Conservation (phyloP, 1,140 invertebrate genomes). For the Drosophila truncata region DNA sequence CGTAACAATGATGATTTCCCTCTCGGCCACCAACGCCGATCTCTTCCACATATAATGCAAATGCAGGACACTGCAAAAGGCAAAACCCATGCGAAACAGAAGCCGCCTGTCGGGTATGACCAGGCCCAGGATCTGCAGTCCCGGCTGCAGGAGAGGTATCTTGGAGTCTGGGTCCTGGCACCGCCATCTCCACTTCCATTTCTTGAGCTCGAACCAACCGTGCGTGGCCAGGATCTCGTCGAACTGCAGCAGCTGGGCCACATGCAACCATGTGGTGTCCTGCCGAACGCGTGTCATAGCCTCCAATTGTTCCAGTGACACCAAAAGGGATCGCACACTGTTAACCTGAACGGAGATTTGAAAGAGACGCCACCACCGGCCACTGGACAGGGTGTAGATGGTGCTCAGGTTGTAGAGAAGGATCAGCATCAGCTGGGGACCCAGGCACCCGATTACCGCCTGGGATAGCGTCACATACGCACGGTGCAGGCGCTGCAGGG, state of each 20-base stretch:
- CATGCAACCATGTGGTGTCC: slow-evolving; percentile 49
- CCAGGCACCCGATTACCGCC: slow-evolving; percentile 41
- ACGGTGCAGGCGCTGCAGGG: slow-evolving; percentile 39
- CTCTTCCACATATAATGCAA: slow-evolving; percentile 54
- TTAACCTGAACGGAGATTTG: slow-evolving; percentile 39
- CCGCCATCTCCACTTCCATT: slow-evolving; percentile 10
- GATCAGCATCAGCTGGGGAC: slow-evolving; percentile 50
- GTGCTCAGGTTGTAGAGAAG: slow-evolving; percentile 54
- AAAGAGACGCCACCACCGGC: slow-evolving; percentile 28
- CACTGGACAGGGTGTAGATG: slow-evolving; percentile 48
- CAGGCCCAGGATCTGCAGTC: slow-evolving; percentile 39
- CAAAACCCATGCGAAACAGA: slow-evolving; percentile 50
- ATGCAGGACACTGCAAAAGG: slow-evolving; percentile 43
- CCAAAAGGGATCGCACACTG: slow-evolving; percentile 39
- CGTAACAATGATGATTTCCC: slow-evolving; percentile 39
- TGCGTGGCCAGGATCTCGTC: slow-evolving; percentile 37
- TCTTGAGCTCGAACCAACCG: slow-evolving; percentile 43
- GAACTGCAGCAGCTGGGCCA: slow-evolving; percentile 42
- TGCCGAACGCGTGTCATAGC: slow-evolving; percentile 4
- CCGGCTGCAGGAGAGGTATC: slow-evolving; percentile 29
- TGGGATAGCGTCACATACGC: slow-evolving; percentile 45
- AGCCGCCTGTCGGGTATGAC: slow-evolving; percentile 49
- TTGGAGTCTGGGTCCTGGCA: slow-evolving; percentile 6
- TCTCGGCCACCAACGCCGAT: slow-evolving; percentile 26
- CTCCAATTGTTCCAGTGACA: slow-evolving; percentile 32